phyloP scores from a whole-genome alignment of 2,888 invertebrate genomes.

The Metacarcinus magister region DNA sequence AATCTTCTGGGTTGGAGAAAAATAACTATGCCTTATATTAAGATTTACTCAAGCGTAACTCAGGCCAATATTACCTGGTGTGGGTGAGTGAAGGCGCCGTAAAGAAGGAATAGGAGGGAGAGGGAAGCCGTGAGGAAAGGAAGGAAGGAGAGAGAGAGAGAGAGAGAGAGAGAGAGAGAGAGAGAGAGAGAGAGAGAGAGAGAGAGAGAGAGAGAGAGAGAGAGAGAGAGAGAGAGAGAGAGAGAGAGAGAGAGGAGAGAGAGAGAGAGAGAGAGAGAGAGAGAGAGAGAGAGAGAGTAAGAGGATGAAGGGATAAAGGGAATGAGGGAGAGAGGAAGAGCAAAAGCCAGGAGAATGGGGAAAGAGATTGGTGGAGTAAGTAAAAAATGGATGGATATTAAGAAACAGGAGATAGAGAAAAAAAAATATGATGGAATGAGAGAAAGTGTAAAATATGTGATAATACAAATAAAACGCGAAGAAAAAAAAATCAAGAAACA shows the following conservation, averaged over 20 bases:
- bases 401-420: too few relatives aligned
- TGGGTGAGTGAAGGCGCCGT: conserved; percentile 6
- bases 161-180: background rate
- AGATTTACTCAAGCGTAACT: conserved; percentile 16
- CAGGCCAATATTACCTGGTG: conserved; percentile 8
- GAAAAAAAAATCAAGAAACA: background rate
- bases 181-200: background rate
- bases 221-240: background rate
- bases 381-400: too few relatives aligned
- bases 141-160: background rate
- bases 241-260: background rate
- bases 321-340: background rate
- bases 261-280: background rate
- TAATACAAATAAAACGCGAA: background rate
- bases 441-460: background rate
- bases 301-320: background rate
- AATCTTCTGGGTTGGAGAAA: background rate
- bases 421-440: background rate
- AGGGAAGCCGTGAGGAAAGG: background rate
- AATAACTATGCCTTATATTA: background rate
- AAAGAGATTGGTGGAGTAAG: background rate
- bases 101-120: conserved; percentile 18
- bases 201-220: background rate
- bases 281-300: background rate
- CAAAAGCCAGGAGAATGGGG: background rate